Evolutionary conservation across 2,797 vertebrate genomes (phyloP).

Genomic region (Mormyrus hasselquistii): DNA sequence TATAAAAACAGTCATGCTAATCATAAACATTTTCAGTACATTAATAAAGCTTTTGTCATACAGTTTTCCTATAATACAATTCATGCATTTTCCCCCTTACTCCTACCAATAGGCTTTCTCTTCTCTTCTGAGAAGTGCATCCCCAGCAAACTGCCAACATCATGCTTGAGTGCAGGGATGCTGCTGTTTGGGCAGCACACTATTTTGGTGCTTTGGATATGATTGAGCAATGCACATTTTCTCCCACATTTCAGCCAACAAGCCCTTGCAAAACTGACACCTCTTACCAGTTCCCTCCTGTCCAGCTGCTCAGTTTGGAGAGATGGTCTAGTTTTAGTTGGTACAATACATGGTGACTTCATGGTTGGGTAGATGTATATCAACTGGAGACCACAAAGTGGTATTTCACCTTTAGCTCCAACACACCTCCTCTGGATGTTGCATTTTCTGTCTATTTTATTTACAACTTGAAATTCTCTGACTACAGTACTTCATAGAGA

Average conservation of each 20-base stretch:
- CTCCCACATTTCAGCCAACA: neutral
- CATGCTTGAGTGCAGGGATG: neutral
- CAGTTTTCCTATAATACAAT: neutral
- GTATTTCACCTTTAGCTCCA: neutral
- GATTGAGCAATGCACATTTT: neutral
- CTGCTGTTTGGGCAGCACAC: neutral
- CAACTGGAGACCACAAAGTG: neutral
- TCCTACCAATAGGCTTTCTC: neutral
- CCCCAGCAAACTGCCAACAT: neutral
- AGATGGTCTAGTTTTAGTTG: neutral
- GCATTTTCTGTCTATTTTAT: neutral
- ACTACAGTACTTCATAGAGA: neutral
- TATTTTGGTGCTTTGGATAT: neutral
- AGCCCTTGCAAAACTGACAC: neutral
- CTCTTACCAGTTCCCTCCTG: neutral
- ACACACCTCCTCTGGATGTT: neutral
- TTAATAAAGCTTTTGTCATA: neutral
- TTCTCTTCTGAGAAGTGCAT: neutral
- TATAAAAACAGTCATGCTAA: neutral
- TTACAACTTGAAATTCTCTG: neutral
- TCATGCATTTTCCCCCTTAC: neutral
- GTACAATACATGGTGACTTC: neutral
- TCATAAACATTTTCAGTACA: neutral
- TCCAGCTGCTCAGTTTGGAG: neutral
- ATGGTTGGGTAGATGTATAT: neutral